Conservation (phyloP, 2,113 vertebrate genomes). For the Gallinago media region DNA sequence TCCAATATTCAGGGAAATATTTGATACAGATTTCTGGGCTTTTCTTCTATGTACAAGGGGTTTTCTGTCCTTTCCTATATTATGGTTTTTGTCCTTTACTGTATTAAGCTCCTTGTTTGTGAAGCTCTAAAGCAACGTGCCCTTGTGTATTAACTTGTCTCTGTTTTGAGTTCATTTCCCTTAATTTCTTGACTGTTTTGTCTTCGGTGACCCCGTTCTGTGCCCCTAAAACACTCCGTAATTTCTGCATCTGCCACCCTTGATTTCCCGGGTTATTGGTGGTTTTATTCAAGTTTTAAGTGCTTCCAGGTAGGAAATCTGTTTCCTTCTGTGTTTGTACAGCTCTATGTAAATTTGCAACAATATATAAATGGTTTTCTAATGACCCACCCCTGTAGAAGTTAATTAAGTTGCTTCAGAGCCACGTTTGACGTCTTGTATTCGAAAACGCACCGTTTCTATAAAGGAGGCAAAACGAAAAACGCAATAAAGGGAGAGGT, state of each 20-base stretch:
- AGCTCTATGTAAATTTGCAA: background rate
- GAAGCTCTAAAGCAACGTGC: background rate
- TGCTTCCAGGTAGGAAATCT: background rate
- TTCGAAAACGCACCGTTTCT: background rate
- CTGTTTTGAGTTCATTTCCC: background rate
- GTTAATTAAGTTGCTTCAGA: background rate
- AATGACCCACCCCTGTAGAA: background rate
- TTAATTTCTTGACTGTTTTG: background rate
- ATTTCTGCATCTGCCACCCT: background rate
- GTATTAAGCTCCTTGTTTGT: background rate
- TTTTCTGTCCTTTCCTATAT: background rate
- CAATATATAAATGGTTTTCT: background rate
- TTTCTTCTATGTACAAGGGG: rapidly evolving
- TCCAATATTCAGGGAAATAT: background rate
- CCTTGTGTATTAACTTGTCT: background rate
- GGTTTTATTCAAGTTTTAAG: background rate
- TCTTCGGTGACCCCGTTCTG: rapidly evolving
- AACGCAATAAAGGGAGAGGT: background rate
- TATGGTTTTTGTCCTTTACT: too few species aligned
- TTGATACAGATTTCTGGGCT: background rate
- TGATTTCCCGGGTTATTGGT: rapidly evolving
- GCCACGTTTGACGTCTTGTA: background rate
- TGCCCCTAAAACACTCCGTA: background rate
- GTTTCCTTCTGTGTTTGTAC: background rate
- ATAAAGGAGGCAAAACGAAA: background rate